phyloP scores from a whole-genome alignment of 1,140 invertebrate genomes.

The Mercenaria mercenaria region DNA sequence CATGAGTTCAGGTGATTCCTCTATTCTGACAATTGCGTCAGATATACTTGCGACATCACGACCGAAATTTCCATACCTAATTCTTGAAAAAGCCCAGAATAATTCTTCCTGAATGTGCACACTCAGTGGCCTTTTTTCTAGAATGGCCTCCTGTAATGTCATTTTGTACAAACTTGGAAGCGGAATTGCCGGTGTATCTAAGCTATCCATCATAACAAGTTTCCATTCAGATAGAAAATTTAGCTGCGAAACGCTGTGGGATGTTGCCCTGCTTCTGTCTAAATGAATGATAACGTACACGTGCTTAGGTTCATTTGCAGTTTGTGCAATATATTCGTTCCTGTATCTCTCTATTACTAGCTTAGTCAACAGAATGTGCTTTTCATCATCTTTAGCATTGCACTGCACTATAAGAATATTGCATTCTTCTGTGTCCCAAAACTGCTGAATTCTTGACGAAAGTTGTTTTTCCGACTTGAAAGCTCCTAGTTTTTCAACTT shows the following conservation, averaged over 20 bases:
- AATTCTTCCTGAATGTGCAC: slow-evolving; percentile 61
- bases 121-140: slow-evolving; percentile 57
- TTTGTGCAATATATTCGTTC: neutral
- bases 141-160: slow-evolving; percentile 48
- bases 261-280: slow-evolving; percentile 25
- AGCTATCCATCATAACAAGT: slow-evolving; percentile 67
- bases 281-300: slow-evolving; percentile 71
- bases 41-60: slow-evolving; percentile 62
- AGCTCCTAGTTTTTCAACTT: slow-evolving; percentile 69
- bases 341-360: slow-evolving; percentile 67
- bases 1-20: slow-evolving; percentile 40
- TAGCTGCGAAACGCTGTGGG: slow-evolving; percentile 49
- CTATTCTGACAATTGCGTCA: slow-evolving; percentile 32
- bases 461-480: slow-evolving; percentile 78
- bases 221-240: slow-evolving; percentile 74
- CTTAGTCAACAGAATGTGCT: slow-evolving; percentile 71
- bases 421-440: slow-evolving; percentile 61
- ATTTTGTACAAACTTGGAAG: slow-evolving; percentile 32
- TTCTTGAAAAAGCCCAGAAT: slow-evolving; percentile 74
- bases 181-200: slow-evolving; percentile 44
- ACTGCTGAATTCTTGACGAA: slow-evolving; percentile 58
- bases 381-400: slow-evolving; percentile 60
- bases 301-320: slow-evolving; percentile 24
- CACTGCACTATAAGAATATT: slow-evolving; percentile 69
- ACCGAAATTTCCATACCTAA: slow-evolving; percentile 62